A percentile compares a stretch with the other conserved stretches of the same genome.
Conservation (phyloP, 2,797 vertebrate species). For the Alcedo quadribrachys region DNA sequence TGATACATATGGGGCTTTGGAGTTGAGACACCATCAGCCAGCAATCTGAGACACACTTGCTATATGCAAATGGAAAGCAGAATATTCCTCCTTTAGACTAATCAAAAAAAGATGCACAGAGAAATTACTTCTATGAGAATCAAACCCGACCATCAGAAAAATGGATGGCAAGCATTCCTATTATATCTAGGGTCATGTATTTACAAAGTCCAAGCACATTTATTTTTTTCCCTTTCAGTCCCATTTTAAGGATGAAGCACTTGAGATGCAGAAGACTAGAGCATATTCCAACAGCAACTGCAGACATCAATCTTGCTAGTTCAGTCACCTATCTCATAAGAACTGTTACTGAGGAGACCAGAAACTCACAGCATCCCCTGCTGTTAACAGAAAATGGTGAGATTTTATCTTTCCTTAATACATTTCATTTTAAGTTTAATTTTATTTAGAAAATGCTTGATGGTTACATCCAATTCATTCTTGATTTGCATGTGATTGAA, state of each 20-base stretch:
- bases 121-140: neutral
- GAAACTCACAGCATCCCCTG: neutral
- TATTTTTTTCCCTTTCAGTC: neutral
- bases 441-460: slow-evolving; percentile 42
- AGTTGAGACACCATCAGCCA: neutral
- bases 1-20: neutral
- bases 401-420: slow-evolving; percentile 32
- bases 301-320: neutral
- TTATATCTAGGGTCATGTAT: neutral
- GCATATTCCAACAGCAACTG: neutral
- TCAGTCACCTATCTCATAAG: neutral
- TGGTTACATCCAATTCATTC: slow-evolving; percentile 59
- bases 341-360: neutral
- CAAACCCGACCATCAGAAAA: neutral
- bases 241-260: neutral
- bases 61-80: neutral
- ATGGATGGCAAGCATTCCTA: neutral
- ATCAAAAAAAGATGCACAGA: neutral
- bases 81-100: neutral
- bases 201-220: neutral
- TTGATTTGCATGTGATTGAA: slow-evolving; percentile 44
- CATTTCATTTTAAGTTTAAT: slow-evolving; percentile 44
- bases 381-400: neutral
- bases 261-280: neutral
- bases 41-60: neutral